These are phyloP conservation scores for Spea bombifrons DNA, from an alignment of 2,113 vertebrate genomes.

Conservation along the genomic window DNA sequence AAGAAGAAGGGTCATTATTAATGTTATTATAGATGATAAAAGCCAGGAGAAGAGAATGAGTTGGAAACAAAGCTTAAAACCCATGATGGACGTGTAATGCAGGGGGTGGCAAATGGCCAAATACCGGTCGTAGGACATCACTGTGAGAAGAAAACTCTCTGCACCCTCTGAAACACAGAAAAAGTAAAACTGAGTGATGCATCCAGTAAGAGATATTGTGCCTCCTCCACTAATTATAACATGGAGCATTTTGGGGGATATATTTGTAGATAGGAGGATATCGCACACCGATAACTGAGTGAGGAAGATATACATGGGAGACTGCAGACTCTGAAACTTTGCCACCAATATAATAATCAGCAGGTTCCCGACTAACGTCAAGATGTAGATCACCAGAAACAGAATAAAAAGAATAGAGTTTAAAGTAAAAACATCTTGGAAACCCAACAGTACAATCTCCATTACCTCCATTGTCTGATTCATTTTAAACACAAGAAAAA, in stretches of 20 bases:
- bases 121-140: not conserved
- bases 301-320: not conserved
- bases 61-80: not conserved
- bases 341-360: no score
- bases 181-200: slow-evolving; percentile 3
- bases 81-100: slow-evolving; percentile 41
- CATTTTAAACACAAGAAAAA: no score
- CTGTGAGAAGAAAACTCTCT: slow-evolving; percentile 40
- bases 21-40: not conserved
- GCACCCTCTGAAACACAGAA: not conserved
- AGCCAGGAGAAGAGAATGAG: not conserved
- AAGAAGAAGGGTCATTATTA: not conserved
- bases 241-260: not conserved
- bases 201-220: slow-evolving; percentile 32
- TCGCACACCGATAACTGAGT: no score
- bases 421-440: no score
- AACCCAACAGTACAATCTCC: not conserved
- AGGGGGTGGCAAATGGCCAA: slow-evolving; percentile 6
- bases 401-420: no score
- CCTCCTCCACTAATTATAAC: slow-evolving; percentile 42
- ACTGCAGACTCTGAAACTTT: no score
- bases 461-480: not conserved
- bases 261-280: not conserved
- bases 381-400: no score
- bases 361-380: no score